Evolutionary conservation across 2,113 vertebrate species (phyloP).

Genomic region (Mixornis gularis): DNA sequence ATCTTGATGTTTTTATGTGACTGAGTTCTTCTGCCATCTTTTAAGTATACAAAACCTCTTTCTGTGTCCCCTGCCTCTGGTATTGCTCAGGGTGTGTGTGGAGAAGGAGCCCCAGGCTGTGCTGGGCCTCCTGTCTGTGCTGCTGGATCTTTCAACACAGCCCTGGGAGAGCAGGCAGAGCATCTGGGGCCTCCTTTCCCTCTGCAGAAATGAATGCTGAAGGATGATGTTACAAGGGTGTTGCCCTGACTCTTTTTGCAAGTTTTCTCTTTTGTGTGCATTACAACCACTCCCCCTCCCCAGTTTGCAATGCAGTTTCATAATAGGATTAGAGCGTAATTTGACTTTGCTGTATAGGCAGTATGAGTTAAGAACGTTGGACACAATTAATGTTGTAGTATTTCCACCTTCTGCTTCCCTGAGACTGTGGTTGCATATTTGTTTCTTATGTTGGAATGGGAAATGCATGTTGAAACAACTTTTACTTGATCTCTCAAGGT

Average conservation of each 20-base stretch:
- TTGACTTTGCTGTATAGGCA: not conserved
- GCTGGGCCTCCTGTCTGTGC: not conserved
- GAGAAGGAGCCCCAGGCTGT: not conserved
- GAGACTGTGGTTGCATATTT: not conserved
- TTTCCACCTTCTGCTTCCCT: not conserved
- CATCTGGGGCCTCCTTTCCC: not conserved
- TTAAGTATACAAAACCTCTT: not conserved
- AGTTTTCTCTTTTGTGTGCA: not conserved
- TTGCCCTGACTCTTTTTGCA: not conserved
- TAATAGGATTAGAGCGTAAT: not conserved
- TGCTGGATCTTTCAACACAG: not conserved
- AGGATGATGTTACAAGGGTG: slow-evolving; percentile 44
- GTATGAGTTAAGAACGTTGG: not conserved
- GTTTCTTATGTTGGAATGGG: not conserved
- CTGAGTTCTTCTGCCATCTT: not conserved
- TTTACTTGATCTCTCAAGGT: accelerated
- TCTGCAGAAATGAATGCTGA: not conserved
- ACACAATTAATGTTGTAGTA: not conserved
- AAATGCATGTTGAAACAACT: not conserved
- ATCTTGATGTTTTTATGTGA: not conserved
- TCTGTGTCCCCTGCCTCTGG: not conserved
- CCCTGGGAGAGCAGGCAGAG: not conserved
- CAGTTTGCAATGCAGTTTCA: not conserved
- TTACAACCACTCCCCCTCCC: not conserved
- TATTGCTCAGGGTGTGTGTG: not conserved